Evolutionary conservation across 2,797 vertebrate genomes (phyloP).

Genomic region (Diplodus sargus): DNA sequence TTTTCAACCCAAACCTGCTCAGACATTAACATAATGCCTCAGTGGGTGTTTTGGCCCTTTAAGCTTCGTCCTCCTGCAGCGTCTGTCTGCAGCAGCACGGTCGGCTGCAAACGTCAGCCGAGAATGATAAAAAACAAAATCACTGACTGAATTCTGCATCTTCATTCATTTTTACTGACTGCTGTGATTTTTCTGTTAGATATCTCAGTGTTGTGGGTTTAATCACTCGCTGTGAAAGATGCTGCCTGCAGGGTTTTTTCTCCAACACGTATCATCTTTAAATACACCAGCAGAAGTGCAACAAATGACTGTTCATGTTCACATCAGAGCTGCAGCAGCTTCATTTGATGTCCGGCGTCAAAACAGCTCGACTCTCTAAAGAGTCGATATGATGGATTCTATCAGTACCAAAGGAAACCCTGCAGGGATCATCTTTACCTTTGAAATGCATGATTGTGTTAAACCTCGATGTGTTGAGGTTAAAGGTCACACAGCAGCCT

Average conservation of each 20-base stretch:
- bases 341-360: slow-evolving; percentile 9
- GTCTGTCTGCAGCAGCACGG: not conserved
- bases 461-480: slow-evolving; percentile 35
- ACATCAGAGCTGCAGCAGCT: not conserved
- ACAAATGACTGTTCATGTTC: not conserved
- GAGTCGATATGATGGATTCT: not conserved
- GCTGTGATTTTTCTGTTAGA: not conserved
- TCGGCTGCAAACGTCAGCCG: not conserved
- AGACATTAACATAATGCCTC: too few relatives aligned
- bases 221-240: slow-evolving; percentile 20
- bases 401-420: slow-evolving; percentile 6
- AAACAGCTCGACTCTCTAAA: not conserved
- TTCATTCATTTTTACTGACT: not conserved
- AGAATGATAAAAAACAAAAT: not conserved
- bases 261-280: not conserved
- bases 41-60: not conserved
- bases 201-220: not conserved
- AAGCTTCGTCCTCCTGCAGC: not conserved
- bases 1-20: too few relatives aligned
- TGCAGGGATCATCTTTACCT: slow-evolving; percentile 21
- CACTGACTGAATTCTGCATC: slow-evolving; percentile 35
- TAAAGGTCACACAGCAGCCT: slow-evolving; percentile 40
- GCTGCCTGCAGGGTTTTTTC: slow-evolving; percentile 42
- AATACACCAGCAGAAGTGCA: not conserved
- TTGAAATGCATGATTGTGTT: slow-evolving; percentile 35